phyloP scores from a whole-genome alignment of 2,888 invertebrate species.

The Cetonia aurata region DNA sequence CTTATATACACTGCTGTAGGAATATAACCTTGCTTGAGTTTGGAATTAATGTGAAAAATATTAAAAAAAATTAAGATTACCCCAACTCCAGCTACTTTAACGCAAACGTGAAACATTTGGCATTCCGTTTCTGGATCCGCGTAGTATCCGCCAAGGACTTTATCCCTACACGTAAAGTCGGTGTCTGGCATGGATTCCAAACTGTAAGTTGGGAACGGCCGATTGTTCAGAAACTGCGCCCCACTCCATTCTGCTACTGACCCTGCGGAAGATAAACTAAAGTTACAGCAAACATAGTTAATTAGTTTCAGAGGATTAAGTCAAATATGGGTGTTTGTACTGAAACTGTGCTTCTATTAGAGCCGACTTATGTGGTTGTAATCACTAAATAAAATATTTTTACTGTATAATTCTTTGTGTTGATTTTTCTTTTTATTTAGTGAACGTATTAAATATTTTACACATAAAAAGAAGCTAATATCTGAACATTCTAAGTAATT shows the following conservation, averaged over 20 bases:
- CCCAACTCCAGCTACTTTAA: conserved; percentile 84
- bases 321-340: no score
- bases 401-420: no score
- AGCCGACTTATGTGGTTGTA: no score
- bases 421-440: no score
- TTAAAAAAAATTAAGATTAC: conserved; percentile 59
- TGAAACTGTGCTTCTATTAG: no score
- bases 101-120: conserved; percentile 92
- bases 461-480: no score
- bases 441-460: no score
- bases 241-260: conserved; percentile 58
- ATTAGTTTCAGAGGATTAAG: no score
- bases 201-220: conserved; percentile 70
- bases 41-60: background rate
- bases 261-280: conserved; percentile 54
- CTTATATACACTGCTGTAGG: background rate
- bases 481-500: no score
- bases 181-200: conserved; percentile 73
- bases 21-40: background rate
- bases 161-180: conserved; percentile 84
- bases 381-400: no score
- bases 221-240: conserved; percentile 64
- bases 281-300: no score
- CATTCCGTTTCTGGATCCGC: conserved; percentile 89
- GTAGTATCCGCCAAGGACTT: conserved; percentile 90